Conservation (phyloP, 2,888 invertebrate genomes). For the Falcaria lacertinaria region DNA sequence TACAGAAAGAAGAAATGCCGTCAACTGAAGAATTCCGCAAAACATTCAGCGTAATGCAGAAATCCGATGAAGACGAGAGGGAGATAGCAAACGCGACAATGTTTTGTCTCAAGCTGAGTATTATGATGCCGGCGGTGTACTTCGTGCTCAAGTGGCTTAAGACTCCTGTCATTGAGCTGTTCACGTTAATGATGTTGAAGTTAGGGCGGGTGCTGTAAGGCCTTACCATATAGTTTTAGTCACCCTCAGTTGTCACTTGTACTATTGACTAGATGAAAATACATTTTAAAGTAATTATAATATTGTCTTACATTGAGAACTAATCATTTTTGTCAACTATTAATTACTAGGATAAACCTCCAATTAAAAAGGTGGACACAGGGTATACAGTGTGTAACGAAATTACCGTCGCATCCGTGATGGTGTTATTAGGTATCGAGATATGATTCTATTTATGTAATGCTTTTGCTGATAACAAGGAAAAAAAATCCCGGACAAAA, state of each 20-base stretch:
- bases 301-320: too few relatives aligned
- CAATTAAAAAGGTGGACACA: too few relatives aligned
- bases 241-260: neutral
- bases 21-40: conserved; percentile 37
- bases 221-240: neutral
- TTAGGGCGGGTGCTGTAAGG: neutral
- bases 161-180: conserved; percentile 17
- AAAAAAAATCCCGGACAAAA: too few relatives aligned
- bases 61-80: conserved; percentile 9
- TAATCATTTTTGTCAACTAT: too few relatives aligned
- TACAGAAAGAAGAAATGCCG: conserved; percentile 26
- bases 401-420: too few relatives aligned
- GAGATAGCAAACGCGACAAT: conserved; percentile 10
- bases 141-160: conserved; percentile 32
- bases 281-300: neutral
- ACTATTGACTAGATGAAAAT: neutral
- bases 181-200: conserved; percentile 8
- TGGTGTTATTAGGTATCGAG: too few relatives aligned
- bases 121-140: conserved; percentile 35
- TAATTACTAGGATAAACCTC: too few relatives aligned
- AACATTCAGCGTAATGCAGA: conserved; percentile 25
- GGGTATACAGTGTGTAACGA: too few relatives aligned
- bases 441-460: too few relatives aligned
- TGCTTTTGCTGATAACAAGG: too few relatives aligned
- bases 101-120: conserved; percentile 30